A percentile compares a stretch with the other conserved stretches of the same genome.
These are phyloP conservation scores for Melanotaenia trifasciata DNA, from an alignment of 2,797 vertebrate species.

Conservation along the genomic window DNA sequence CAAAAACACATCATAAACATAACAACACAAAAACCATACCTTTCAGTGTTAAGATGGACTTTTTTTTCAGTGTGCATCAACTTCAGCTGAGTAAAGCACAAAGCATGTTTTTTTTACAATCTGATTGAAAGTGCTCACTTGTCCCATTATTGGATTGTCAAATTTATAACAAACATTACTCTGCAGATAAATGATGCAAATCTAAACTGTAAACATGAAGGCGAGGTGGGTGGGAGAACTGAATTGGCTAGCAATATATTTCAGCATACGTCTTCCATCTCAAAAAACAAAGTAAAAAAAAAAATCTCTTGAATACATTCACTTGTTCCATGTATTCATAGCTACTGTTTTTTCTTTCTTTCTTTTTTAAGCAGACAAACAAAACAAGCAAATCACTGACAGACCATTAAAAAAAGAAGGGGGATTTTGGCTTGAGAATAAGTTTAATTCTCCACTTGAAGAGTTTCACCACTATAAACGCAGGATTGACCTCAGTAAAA, in stretches of 20 bases:
- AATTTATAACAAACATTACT: conserved; percentile 14
- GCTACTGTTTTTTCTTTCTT: conserved; percentile 41
- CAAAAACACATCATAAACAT: neutral
- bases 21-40: neutral
- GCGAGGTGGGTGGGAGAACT: conserved; percentile 36
- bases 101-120: conserved; percentile 26
- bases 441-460: conserved; percentile 56
- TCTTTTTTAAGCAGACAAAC: conserved; percentile 30
- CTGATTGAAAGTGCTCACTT: conserved; percentile 57
- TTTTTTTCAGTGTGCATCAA: conserved; percentile 24
- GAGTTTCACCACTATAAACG: conserved; percentile 55
- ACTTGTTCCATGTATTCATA: conserved; percentile 56
- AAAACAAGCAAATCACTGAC: conserved; percentile 37
- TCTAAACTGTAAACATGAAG: conserved; percentile 62
- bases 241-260: conserved; percentile 41
- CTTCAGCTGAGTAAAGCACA: conserved; percentile 23
- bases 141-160: conserved; percentile 63
- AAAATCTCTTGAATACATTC: conserved; percentile 67
- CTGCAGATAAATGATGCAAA: conserved; percentile 31
- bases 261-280: conserved; percentile 43
- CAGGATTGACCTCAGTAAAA: conserved; percentile 55
- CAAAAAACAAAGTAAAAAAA: conserved; percentile 49
- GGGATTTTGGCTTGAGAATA: conserved; percentile 76
- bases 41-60: conserved; percentile 48
- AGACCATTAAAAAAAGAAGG: conserved; percentile 48